A percentile compares a stretch with the other conserved stretches of the same genome.
Evolutionary conservation across 53 echinoderm and acorn worm species (phyloP).

Genomic region (Holothuria leucospilota): DNA sequence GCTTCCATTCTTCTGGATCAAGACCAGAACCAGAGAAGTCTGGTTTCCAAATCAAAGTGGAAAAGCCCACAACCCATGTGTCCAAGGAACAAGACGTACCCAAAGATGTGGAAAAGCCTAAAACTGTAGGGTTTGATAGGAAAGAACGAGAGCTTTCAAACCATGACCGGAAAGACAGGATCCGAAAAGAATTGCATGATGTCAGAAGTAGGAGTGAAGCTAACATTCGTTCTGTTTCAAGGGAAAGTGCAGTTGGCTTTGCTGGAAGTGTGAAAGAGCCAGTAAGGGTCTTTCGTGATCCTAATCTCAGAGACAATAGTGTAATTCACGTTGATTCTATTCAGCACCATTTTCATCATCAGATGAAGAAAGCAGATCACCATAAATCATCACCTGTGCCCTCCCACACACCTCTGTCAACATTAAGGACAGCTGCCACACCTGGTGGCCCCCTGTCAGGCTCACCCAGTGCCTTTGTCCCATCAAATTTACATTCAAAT

Average conservation of each 20-base stretch:
- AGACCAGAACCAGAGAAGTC: slow-evolving; percentile 16
- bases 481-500: slow-evolving; percentile 58
- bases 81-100: not conserved
- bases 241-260: not conserved
- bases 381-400: slow-evolving; percentile 59
- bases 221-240: not conserved
- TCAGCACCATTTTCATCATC: slow-evolving; percentile 80
- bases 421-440: slow-evolving; percentile 61
- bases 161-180: slow-evolving; percentile 15
- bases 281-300: slow-evolving; percentile 94
- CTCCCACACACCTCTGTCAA: slow-evolving; percentile 75
- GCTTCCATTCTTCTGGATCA: not conserved
- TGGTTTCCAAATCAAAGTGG: not conserved
- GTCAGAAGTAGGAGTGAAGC: not conserved
- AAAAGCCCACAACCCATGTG: not conserved
- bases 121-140: not conserved
- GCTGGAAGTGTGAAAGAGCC: slow-evolving; percentile 57
- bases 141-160: slow-evolving; percentile 4
- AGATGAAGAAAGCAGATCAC: slow-evolving; percentile 30
- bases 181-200: not conserved
- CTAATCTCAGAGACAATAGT: slow-evolving; percentile 81
- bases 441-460: slow-evolving; percentile 53
- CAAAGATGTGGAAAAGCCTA: not conserved
- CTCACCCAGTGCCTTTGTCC: slow-evolving; percentile 93
- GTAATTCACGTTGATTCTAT: slow-evolving; percentile 95